Evolutionary conservation across 2,888 invertebrate species (phyloP).

Genomic region (Norana najaformis): DNA sequence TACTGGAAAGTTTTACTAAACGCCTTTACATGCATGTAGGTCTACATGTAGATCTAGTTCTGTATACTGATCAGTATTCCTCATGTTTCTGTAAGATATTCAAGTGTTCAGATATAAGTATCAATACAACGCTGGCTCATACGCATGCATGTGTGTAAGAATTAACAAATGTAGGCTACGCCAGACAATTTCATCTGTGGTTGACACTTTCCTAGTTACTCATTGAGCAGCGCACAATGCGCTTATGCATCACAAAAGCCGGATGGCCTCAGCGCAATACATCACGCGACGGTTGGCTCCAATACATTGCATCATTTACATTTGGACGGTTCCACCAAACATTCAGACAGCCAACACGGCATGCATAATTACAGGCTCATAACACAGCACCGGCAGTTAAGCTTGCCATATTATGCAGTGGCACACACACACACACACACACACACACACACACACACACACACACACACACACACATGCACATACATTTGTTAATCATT

Average conservation of each 20-base stretch:
- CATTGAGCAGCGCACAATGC: neutral
- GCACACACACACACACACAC: too few relatives aligned
- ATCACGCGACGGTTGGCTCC: neutral
- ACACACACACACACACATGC: too few relatives aligned
- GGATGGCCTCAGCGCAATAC: neutral
- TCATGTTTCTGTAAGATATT: too few relatives aligned
- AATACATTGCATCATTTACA: constrained; percentile 2
- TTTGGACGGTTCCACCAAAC: neutral
- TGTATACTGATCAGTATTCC: neutral
- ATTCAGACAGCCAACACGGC: constrained; percentile 13
- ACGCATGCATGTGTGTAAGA: neutral
- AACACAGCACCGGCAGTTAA: constrained; percentile 13
- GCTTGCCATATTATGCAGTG: neutral
- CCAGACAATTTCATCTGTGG: neutral
- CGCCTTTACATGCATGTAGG: neutral
- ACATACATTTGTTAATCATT: neutral
- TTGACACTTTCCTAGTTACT: neutral
- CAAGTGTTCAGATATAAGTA: too few relatives aligned
- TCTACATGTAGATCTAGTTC: too few relatives aligned
- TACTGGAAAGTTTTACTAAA: neutral
- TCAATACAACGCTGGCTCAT: neutral
- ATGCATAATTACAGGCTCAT: neutral
- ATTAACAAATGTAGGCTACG: neutral
- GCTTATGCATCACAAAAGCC: neutral
- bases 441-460: too few relatives aligned